Evolutionary conservation across 2,888 invertebrate species (phyloP), one percentile per base, ranked within the genome.

Genomic region (Idaea aversata): DNA sequence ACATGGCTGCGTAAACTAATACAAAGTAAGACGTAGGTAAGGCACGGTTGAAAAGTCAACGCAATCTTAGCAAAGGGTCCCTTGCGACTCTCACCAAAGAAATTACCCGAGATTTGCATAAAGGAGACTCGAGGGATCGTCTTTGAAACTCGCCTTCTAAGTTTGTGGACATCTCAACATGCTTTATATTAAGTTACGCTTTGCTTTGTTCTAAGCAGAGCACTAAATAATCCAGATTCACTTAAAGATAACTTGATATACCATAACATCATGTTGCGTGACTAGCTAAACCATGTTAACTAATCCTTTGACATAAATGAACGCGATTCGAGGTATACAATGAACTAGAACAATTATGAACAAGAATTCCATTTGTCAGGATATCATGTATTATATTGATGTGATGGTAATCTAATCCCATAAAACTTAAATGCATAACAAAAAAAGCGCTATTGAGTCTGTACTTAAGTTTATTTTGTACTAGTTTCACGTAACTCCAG

Each of bases 51-150:
- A 82, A 82, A 85, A 86, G 86, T 86, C 85, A 87, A 87, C 85
- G 83, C 87, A 88, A 89, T 89, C 85, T 88, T 81, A 79, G 79
- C 82, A 82, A 88, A 86, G 81, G 86, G 85, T 86, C 88, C 83
- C 86, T 76, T 80, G 86, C 78, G 88, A 87, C 86, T 86, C 85
- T 85, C 87, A 86, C 89, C 85, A 85, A 88, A 88, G 89, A 88
- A 91, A 90, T 90, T 90, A 89, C 88, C 82, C 82, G 77, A 85
- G 85, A 90, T 90, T 91, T 90, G 86, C 91, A 90, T 91, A 90
- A 90, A 90, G 88, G 88, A 87, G 88, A 87, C 86, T 85, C 87
- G 72, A 78, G 88, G 86, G 90, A 85, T 81, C 82, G 84, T 84
- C 88, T 90, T 88, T 87, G 89, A 86, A 88, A 88, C 86, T 90